Conservation (phyloP, 2,113 vertebrate species). For the Mus musculus region GRCm39 chr7:37451501-37452000, state of each 20-base stretch:
- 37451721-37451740: too few species aligned
- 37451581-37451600: neutral
- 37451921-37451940: neutral
- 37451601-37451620: neutral
- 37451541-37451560: neutral
- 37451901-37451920: neutral
- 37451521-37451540: neutral
- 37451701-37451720: neutral
- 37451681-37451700: neutral
- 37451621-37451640: neutral
- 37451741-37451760: too few species aligned
- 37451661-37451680: neutral
- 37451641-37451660: neutral
- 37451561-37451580: neutral
- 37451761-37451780: neutral
- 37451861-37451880: neutral
- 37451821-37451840: neutral
- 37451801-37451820: neutral
- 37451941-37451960: neutral
- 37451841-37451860: neutral
- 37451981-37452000: neutral
- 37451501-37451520: neutral
- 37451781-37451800: too few species aligned
- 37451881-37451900: neutral
- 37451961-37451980: neutral